Evolutionary conservation across 2,113 vertebrate genomes (phyloP), one percentile per base, ranked within the genome.

Genomic region (Toxostoma redivivum): DNA sequence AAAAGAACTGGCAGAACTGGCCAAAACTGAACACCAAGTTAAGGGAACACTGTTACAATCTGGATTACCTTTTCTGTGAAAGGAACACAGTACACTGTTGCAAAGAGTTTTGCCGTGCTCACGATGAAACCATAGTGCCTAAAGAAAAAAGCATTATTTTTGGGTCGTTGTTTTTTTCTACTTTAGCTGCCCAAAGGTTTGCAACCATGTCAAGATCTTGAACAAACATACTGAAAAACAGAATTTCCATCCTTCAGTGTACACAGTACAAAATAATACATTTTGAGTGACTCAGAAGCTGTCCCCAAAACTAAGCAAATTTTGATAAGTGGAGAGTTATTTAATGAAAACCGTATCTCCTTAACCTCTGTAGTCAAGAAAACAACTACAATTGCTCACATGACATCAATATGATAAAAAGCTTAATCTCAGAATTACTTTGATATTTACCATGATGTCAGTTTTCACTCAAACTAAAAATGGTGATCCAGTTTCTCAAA

Each of bases 81-180:
- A n/a, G 98, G 96, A 97, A 99, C 98, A 88, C 98, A 98, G 94
- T 99, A 98, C 77, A 99, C 97, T 24, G 95, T 92, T 79, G 99
- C 99, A 5, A 98, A 99, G 42, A 99, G 98, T 81, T 99, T 98
- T 70, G 99, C 99, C 78, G 98, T 97, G 17, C 98, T 99, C 97
- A 98, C 95, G n/a, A 99, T 98, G 94, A 99, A 99, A 87, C 96
- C 97, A 81, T 98, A 98, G 97, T 99, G 99, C 97, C 99, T 99
- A 95, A 93, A 91, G 73, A 94, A 96, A 95, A 95, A 79, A 76
- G 30, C 90, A 74, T 33, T 33, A 3, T 48, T 50, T 85, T 69
- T 31, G 3, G 1, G 56, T 78, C 4, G 4, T 61, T 78, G 18
- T 10, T 51, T 70, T 70, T 81, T 92, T 33, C 58, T 22, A 48